Percentiles rank a stretch among this genome's conserved stretches.
Evolutionary conservation across 1,140 invertebrate species (phyloP).

Genomic region (Drosophila pseudoananassae): DNA sequence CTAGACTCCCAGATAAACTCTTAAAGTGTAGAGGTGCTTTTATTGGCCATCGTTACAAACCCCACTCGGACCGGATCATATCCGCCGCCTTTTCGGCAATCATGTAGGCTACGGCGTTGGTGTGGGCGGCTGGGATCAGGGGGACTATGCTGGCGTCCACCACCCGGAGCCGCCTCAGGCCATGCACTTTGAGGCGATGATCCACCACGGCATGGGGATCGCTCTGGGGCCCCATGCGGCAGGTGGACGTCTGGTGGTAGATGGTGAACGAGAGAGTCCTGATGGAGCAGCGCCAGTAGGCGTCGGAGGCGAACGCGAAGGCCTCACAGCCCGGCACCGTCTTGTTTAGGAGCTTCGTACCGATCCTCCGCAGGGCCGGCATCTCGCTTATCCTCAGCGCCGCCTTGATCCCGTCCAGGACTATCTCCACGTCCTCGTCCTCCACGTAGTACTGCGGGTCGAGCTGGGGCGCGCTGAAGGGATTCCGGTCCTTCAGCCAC

Average conservation of each 20-base stretch:
- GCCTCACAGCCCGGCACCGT: slow-evolving; percentile 87
- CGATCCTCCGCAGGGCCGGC: slow-evolving; percentile 87
- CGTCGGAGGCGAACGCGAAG: slow-evolving; percentile 86
- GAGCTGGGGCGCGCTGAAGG: slow-evolving; percentile 89
- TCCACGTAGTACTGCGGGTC: slow-evolving; percentile 90
- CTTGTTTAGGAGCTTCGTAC: slow-evolving; percentile 85
- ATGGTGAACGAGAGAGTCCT: slow-evolving; percentile 87
- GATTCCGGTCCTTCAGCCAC: slow-evolving; percentile 88
- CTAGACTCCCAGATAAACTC: too few relatives aligned
- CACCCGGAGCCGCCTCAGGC: slow-evolving; percentile 89
- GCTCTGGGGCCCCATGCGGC: slow-evolving; percentile 89
- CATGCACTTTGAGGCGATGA: slow-evolving; percentile 89
- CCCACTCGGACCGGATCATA: slow-evolving; percentile 89
- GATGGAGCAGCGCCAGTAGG: slow-evolving; percentile 91
- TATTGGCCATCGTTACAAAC: too few relatives aligned
- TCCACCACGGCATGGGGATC: slow-evolving; percentile 91
- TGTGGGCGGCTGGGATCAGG: slow-evolving; percentile 88
- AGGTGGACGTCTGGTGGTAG: slow-evolving; percentile 90
- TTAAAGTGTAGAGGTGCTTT: too few relatives aligned
- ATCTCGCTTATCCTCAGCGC: slow-evolving; percentile 86
- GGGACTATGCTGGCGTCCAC: slow-evolving; percentile 92
- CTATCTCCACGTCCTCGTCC: slow-evolving; percentile 87
- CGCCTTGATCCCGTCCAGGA: slow-evolving; percentile 88
- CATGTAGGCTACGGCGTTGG: slow-evolving; percentile 91
- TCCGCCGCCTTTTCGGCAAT: slow-evolving; percentile 95